Evolutionary conservation across 1,140 invertebrate genomes (phyloP).

Genomic region (Fopius arisanus): DNA sequence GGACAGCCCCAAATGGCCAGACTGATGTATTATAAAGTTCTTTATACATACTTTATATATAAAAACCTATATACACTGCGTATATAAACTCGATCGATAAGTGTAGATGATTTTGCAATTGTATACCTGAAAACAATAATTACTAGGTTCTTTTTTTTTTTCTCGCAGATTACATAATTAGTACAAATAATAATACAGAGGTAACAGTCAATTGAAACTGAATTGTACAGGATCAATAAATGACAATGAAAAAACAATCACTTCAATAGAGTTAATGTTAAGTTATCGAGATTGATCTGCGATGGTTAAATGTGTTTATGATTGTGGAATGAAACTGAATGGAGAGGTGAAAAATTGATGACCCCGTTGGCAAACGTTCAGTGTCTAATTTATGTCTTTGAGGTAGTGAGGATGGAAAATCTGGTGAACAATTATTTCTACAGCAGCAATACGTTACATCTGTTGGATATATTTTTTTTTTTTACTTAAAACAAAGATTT

Average conservation of each 20-base stretch:
- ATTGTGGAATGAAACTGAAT: background rate
- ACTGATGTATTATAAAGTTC: constrained; percentile 63
- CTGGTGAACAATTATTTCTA: background rate
- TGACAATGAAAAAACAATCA: background rate
- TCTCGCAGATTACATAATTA: constrained; percentile 42
- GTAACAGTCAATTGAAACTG: constrained; percentile 31
- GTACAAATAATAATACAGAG: constrained; percentile 44
- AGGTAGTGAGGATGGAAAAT: background rate
- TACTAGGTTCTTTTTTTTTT: background rate
- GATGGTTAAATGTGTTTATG: background rate
- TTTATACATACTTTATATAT: constrained; percentile 11
- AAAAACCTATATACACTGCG: constrained; percentile 46
- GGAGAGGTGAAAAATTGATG: background rate
- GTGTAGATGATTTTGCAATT: constrained; percentile 51
- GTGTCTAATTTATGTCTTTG: constrained; percentile 4
- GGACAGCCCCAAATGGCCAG: constrained; percentile 49
- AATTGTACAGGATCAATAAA: constrained; percentile 50
- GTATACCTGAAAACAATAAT: constrained; percentile 49
- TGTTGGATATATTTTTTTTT: background rate
- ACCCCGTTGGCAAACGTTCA: background rate
- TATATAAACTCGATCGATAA: constrained; percentile 47
- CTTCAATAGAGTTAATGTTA: background rate
- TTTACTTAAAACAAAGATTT: background rate
- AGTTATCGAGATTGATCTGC: background rate
- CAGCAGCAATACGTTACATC: background rate